Percentiles rank a stretch among this genome's conserved stretches.
Evolutionary conservation across 2,797 vertebrate species (phyloP).

Genomic region (Pelochelys cantorii): DNA sequence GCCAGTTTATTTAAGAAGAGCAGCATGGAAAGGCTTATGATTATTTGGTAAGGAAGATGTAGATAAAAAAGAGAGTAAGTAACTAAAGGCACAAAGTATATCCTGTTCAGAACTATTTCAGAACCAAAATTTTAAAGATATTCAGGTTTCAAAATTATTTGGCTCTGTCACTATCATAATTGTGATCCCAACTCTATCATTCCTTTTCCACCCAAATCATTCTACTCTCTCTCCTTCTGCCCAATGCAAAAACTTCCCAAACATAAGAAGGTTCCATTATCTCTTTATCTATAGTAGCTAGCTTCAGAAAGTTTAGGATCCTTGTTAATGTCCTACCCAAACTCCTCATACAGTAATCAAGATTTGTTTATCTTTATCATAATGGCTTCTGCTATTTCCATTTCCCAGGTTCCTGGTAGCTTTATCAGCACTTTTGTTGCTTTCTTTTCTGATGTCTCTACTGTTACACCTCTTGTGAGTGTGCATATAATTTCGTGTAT

Average conservation of each 20-base stretch:
- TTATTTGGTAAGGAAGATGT: not conserved
- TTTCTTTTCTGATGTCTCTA: not conserved
- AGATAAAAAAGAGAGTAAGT: not conserved
- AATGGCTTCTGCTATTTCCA: not conserved
- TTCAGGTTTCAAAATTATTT: not conserved
- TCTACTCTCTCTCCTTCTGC: not conserved
- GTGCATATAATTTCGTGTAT: slow-evolving; percentile 52
- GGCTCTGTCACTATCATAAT: not conserved
- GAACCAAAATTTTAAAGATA: not conserved
- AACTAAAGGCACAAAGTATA: not conserved
- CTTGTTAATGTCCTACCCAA: not conserved
- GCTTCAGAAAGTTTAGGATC: not conserved
- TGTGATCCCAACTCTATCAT: not conserved
- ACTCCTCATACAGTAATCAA: not conserved
- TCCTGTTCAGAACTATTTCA: not conserved
- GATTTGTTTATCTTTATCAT: not conserved
- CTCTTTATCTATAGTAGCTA: not conserved
- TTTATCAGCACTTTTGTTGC: not conserved
- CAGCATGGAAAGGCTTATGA: not conserved
- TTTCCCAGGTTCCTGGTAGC: not conserved
- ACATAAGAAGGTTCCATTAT: not conserved
- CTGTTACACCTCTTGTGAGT: not conserved
- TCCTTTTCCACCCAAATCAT: not conserved
- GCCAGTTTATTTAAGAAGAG: not conserved
- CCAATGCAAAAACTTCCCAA: not conserved